A percentile compares a stretch with the other conserved stretches of the same genome.
Conservation (phyloP, 2,888 invertebrate genomes). For the Stramonita haemastoma region DNA sequence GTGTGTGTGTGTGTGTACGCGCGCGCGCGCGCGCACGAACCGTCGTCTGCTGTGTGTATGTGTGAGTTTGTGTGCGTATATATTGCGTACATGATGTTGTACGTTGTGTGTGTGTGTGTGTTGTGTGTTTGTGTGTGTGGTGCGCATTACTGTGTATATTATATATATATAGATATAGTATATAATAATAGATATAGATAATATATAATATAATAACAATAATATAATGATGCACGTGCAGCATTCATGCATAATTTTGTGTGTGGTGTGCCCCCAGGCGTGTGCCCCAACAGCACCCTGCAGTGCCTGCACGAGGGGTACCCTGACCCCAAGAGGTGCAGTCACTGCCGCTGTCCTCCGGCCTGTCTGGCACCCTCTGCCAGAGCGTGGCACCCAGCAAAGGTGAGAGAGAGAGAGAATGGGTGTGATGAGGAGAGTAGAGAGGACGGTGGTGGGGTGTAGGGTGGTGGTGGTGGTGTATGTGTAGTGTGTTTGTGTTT, state of each 20-base stretch:
- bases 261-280: slow-evolving; percentile 50
- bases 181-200: too few relatives aligned
- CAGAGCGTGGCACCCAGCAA: slow-evolving; percentile 60
- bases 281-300: slow-evolving; percentile 38
- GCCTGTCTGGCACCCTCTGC: slow-evolving; percentile 69
- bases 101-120: too few relatives aligned
- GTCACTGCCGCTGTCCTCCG: slow-evolving; percentile 73
- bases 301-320: slow-evolving; percentile 72
- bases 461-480: too few relatives aligned
- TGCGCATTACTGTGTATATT: too few relatives aligned
- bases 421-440: too few relatives aligned
- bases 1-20: background rate
- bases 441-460: too few relatives aligned
- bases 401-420: too few relatives aligned
- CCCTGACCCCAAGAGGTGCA: slow-evolving; percentile 73
- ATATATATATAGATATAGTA: too few relatives aligned
- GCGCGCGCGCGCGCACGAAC: too few relatives aligned
- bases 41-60: background rate
- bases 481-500: too few relatives aligned
- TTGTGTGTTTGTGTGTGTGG: too few relatives aligned
- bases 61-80: background rate
- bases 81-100: background rate
- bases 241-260: background rate
- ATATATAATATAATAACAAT: too few relatives aligned
- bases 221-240: background rate